phyloP scores from a whole-genome alignment of 2,797 vertebrate species.

The Discoglossus pictus region DNA sequence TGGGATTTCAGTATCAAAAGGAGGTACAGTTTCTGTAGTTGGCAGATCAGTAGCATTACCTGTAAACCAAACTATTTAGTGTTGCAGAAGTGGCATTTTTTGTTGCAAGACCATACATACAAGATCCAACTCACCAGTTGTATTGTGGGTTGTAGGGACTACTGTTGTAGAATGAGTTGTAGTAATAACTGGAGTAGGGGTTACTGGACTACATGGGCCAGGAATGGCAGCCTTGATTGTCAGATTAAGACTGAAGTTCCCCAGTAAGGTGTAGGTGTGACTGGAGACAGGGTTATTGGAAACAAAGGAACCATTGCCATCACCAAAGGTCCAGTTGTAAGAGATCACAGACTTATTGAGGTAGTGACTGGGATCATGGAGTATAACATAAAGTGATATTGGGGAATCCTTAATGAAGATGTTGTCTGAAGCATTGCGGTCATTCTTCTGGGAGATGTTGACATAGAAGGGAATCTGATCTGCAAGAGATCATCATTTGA shows the following conservation, averaged over 20 bases:
- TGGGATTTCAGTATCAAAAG: no score
- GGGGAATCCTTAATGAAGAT: slow-evolving; percentile 83
- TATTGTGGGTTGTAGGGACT: slow-evolving; percentile 19
- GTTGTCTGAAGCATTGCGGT: slow-evolving; percentile 76
- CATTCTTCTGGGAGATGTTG: slow-evolving; percentile 83
- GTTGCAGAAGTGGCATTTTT: no score
- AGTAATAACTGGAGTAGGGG: slow-evolving; percentile 57
- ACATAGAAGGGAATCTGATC: slow-evolving; percentile 88
- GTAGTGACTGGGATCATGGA: slow-evolving; percentile 91
- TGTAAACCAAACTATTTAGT: no score
- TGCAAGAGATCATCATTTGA: no score
- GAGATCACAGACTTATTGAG: slow-evolving; percentile 80
- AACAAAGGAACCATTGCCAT: slow-evolving; percentile 74
- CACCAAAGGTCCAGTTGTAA: slow-evolving; percentile 89
- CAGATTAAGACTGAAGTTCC: slow-evolving; percentile 80
- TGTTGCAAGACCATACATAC: no score
- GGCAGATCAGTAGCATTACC: slow-evolving; percentile 38
- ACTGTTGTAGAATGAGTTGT: slow-evolving; percentile 21
- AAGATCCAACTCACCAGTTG: not conserved
- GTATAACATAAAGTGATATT: slow-evolving; percentile 76
- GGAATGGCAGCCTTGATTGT: slow-evolving; percentile 83
- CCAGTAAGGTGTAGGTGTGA: slow-evolving; percentile 78
- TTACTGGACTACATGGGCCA: slow-evolving; percentile 69
- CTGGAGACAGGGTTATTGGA: slow-evolving; percentile 73
- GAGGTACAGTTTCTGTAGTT: not conserved